Base-by-base conservation (phyloP, 2,113 vertebrate species). In the Artemisiospiza belli region DNA sequence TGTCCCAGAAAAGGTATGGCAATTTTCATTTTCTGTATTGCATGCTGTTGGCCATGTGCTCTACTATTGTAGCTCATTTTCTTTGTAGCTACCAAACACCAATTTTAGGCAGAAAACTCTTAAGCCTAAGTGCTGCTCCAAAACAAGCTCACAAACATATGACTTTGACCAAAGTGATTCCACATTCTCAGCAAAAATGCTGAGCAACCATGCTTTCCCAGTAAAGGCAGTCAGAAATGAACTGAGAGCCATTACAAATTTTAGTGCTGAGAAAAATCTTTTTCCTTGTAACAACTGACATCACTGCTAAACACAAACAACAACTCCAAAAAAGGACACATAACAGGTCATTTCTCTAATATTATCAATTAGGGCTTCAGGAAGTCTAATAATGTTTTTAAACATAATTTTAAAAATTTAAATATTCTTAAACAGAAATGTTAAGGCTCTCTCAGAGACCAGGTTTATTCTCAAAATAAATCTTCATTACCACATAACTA, bases 1-100 rank as follows among this genome's bases (percentile, higher is more conserved):
- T 46, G 15, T 35, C 55, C 43, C 59, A 18, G 41, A 55, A 86
- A 85, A 72, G 15, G 19, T 31, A 62, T 1, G 27, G 39, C 18
- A 57, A 64, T 20, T 59, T 83, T 63, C 2, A 41, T 58, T 93
- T 80, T 61, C 67, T 35, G 7, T 18, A 52, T 1, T 2, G 2
- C 33, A 72, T 0, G 0, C 23, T 11, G 30, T 11, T 66, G 57
- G 61, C 16, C 58, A 37, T 5, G 10, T 20, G 46, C 7, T 58
- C 49, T 52, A 57, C 28, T n/a, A 67, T 0, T 1, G 62, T 2
- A 73, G 46, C 28, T 19, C 23, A 49, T 69, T 76, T 69, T 27
- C 55, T 31, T 41, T 35, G 6, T 31, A 37, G n/a, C 66, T 66
- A 83, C 51, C 24, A n/a, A 86, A 61, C 23, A 64, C 3, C 76